phyloP scores from a whole-genome alignment of 1,140 invertebrate species.

The Globodera rostochiensis region DNA sequence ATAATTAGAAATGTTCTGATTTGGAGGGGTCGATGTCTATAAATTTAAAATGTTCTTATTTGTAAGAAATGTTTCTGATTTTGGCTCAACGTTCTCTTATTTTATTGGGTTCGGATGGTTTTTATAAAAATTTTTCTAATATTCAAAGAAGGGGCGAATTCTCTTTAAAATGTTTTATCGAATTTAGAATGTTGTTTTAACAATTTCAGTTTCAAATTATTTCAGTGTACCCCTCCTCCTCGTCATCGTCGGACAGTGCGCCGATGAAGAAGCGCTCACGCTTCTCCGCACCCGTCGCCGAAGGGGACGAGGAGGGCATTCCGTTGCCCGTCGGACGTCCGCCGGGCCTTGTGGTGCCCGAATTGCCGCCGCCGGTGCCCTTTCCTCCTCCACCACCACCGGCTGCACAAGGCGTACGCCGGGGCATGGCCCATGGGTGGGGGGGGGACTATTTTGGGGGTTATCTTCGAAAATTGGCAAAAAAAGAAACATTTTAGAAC shows the following conservation, averaged over 20 bases:
- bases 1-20: too few relatives aligned
- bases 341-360: not conserved
- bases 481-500: too few relatives aligned
- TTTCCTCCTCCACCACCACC: constrained; percentile 12
- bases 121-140: too few relatives aligned
- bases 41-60: too few relatives aligned
- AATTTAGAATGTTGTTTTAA: not conserved
- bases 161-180: not conserved
- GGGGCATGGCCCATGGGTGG: not conserved
- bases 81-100: too few relatives aligned
- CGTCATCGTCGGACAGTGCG: not conserved
- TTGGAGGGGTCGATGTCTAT: too few relatives aligned
- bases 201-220: constrained; percentile 17
- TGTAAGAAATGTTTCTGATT: too few relatives aligned
- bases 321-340: constrained; percentile 3
- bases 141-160: too few relatives aligned
- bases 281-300: not conserved
- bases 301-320: constrained; percentile 2
- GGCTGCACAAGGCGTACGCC: not conserved
- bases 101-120: too few relatives aligned
- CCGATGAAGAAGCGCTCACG: constrained; percentile 27
- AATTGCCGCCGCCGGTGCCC: constrained; percentile 8
- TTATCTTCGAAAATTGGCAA: too few relatives aligned
- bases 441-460: not conserved
- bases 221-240: constrained; percentile 49